Evolutionary conservation across 2,797 vertebrate genomes (phyloP), one percentile per base, ranked within the genome.

Genomic region (Lutjanus campechanus): DNA sequence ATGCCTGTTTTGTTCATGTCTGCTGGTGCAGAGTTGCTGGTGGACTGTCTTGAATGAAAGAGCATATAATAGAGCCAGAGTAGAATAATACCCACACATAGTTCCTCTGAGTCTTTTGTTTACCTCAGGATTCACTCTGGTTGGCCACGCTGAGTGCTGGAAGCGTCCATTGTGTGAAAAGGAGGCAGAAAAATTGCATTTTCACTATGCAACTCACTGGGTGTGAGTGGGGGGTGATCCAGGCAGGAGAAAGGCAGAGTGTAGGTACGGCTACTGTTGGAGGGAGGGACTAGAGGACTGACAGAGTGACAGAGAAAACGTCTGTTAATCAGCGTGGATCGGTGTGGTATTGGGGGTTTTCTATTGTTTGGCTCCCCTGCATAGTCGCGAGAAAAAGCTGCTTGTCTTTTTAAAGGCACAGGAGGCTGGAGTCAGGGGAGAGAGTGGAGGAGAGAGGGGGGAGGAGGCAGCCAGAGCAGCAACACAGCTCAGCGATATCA

Each of bases 341-440:
- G 65, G 60, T 56, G 76, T 20, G 65, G 41, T 50, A 81, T 75
- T 66, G 53, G 54, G 88, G 91, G 86, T 89, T 71, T 72, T 69
- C 93, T 93, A 94, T 96, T 96, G 94, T 96, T 91, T 89, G 82
- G 66, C 77, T 76, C 88, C 69, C 77, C 85, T 86, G 81, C 87
- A 72, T 77, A 68, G 82, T 86, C 41, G 40, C 29, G 68, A 63
- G 75, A 84, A 90, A 86, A 91, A 86, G 92, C 91, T 89, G 92
- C 91, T 89, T 93, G 90, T 92, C 88, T 95, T 94, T 95, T 95
- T 95, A 95, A 93, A 95, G 86, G 83, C 80, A 53, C 84, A 92
- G 91, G 85, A 89, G 86, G 77, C 86, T 82, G 76, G 72, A 91
- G 85, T 88, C 56, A 56, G 83, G 89, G 90, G 89, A 86, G 83